Evolutionary conservation across 2,113 vertebrate species (phyloP), one percentile per base, ranked within the genome.

Genomic region (Astatotilapia flaviijosephi): DNA sequence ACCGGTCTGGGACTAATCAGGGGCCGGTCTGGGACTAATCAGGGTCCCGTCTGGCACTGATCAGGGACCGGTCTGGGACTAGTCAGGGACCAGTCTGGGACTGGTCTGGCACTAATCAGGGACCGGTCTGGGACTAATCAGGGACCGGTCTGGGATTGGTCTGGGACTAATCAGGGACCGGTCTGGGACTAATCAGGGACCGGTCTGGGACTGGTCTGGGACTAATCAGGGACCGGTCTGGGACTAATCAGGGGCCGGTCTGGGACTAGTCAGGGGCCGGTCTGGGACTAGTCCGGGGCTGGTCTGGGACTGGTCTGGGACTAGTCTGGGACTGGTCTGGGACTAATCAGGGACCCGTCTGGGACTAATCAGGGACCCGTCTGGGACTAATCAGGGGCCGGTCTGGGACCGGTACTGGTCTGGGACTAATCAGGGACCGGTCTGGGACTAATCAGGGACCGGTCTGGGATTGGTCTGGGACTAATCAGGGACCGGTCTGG

Each of bases 261-360:
- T 28, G 28, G 28, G 0, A 28, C 28, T 28, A 2, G 5, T 28
- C 28, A 1, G 51, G 51, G 51, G 2, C 3, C 0, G 6, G 12
- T 26, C 4, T 2, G 26, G 56, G 56, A 10, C 28, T 17, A 23
- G 3, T 23, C 21, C 1, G 21, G 21, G 21, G 3, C 21, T 3
- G 26, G 26, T 28, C 28, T 28, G 28, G 28, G 0, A 28, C 28
- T 28, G 1, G 6, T 28, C 28, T 0, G 28, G 5, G 28, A 0
- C 28, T 2, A 0, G 3, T 6, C 40, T 1, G 40, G 12, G 28
- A 28, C 28, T 2, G 5, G 28, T 28, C 28, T 28, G 28, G 28
- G 0, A 31, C 28, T 31, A 2, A 31, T 31, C 28, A 1, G 51
- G 51, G 51, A 3, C 3, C 0, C 2, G 12, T 26, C 4, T 2